These are phyloP conservation scores for Mallotus villosus DNA, from an alignment of 2,797 vertebrate genomes.

Conservation along the genomic window DNA sequence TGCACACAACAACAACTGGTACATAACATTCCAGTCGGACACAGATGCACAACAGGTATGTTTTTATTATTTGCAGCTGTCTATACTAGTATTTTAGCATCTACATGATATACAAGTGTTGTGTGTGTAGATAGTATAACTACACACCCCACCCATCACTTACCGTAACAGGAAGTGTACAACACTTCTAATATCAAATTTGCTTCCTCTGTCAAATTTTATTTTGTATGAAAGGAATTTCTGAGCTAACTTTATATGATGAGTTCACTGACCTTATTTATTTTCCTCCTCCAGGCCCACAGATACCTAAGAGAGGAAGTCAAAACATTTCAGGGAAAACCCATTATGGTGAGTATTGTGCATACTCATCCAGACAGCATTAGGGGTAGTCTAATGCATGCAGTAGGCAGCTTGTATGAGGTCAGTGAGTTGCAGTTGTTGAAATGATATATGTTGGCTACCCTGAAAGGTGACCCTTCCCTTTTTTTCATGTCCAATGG, in stretches of 20 bases:
- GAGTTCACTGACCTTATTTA: neutral
- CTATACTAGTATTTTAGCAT: no score
- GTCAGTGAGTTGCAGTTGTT: neutral
- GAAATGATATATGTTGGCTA: neutral
- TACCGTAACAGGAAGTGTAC: no score
- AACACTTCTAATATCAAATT: neutral
- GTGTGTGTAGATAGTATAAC: no score
- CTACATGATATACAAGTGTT: no score
- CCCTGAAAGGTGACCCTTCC: slow-evolving; percentile 39
- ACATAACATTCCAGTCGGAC: slow-evolving; percentile 97
- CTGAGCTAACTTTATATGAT: neutral
- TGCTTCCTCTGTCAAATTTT: no score
- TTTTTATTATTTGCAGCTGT: neutral
- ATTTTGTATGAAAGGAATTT: neutral
- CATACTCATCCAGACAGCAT: neutral
- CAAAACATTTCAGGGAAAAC: slow-evolving; percentile 98
- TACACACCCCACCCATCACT: neutral
- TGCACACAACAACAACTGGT: slow-evolving; percentile 99
- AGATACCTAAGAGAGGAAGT: slow-evolving; percentile 97
- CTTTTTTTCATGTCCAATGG: slow-evolving; percentile 27
- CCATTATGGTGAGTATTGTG: slow-evolving; percentile 89
- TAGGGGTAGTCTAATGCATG: neutral
- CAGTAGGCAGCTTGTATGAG: slow-evolving; percentile 6
- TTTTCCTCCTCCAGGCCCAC: slow-evolving; percentile 79
- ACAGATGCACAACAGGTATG: slow-evolving; percentile 94